These are phyloP conservation scores for Gulo gulo DNA, from an alignment of 2,113 vertebrate genomes.

Conservation along the genomic window DNA sequence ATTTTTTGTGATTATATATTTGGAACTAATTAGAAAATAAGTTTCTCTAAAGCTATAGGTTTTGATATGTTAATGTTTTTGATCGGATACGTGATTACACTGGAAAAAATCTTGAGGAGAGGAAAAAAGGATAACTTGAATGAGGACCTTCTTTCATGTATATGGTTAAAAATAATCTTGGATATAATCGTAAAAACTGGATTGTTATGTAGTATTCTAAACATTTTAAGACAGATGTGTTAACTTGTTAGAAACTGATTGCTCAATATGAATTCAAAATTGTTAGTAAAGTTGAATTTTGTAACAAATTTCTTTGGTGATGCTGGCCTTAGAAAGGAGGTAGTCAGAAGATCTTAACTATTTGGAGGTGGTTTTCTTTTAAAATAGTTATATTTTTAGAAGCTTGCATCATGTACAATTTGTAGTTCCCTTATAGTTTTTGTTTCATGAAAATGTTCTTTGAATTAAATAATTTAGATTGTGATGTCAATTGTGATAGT, in stretches of 20 bases:
- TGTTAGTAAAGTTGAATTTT: background rate
- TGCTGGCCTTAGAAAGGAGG: background rate
- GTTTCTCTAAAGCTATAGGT: background rate
- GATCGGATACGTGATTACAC: background rate
- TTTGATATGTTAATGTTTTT: background rate
- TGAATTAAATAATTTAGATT: background rate
- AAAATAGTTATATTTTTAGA: constrained; percentile 5
- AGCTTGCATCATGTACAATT: background rate
- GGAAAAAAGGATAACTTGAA: background rate
- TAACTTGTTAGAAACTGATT: background rate
- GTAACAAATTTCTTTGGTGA: background rate
- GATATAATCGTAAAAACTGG: background rate
- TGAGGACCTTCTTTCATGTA: background rate
- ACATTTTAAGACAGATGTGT: background rate
- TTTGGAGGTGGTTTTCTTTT: constrained; percentile 25
- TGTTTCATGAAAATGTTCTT: constrained; percentile 23
- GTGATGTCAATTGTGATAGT: background rate
- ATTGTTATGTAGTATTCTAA: background rate
- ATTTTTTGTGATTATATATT: background rate
- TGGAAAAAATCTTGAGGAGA: background rate
- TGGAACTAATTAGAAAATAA: background rate
- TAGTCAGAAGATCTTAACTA: background rate
- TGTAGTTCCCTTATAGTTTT: background rate
- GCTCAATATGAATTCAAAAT: background rate
- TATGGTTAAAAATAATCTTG: background rate